A percentile compares a stretch with the other conserved stretches of the same genome.
These are phyloP conservation scores for Steinernema khuongi DNA, from an alignment of 1,140 invertebrate species.

Conservation along the genomic window DNA sequence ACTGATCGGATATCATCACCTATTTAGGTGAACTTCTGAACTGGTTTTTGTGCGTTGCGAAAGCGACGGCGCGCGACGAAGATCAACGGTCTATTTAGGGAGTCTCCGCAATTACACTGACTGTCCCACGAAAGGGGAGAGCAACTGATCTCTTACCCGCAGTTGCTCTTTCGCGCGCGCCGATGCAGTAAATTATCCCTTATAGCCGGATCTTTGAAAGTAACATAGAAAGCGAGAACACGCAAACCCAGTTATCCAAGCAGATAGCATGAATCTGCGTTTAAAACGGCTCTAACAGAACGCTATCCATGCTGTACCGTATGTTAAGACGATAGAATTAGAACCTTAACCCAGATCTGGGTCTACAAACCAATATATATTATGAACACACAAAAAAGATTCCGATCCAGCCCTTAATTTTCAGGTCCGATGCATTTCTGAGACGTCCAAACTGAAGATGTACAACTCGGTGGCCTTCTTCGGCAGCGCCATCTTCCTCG, in stretches of 20 bases:
- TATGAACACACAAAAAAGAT: no score
- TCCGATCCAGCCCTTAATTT: background rate
- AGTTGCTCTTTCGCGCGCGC: background rate
- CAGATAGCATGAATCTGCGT: background rate
- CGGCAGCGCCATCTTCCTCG: conserved; percentile 41
- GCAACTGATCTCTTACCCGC: background rate
- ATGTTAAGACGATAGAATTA: no score
- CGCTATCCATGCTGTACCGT: no score
- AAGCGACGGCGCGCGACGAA: background rate
- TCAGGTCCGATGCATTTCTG: conserved; percentile 34
- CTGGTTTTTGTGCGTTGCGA: background rate
- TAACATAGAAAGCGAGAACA: background rate
- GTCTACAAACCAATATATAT: no score
- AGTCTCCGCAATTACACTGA: conserved; percentile 1
- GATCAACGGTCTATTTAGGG: background rate
- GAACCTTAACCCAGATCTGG: no score
- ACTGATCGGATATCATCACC: background rate
- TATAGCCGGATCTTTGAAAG: background rate
- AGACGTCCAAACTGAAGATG: conserved; percentile 52
- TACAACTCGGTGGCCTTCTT: conserved; percentile 58
- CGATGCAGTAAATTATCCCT: background rate
- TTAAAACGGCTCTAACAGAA: no score
- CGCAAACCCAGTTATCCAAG: no score
- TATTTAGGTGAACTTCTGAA: background rate
- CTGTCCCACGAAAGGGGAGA: background rate